Evolutionary conservation across 1,140 invertebrate genomes (phyloP), one percentile per base, ranked within the genome.

Genomic region (Lasioglossum albipes): DNA sequence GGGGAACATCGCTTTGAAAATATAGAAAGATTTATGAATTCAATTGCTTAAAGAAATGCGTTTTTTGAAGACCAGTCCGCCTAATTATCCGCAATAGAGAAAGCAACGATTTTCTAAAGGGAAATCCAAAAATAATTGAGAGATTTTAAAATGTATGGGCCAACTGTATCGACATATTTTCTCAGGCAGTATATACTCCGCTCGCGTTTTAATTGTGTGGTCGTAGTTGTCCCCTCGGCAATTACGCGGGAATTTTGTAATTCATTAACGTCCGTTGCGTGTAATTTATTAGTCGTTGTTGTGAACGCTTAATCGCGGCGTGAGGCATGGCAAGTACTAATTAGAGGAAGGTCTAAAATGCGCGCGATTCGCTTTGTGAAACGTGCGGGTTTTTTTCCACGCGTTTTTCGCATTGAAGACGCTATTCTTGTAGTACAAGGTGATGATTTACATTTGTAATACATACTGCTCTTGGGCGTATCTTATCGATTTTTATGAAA

Each of bases 231-330:
- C 36, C 36, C 9, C 36, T 18, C 7, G 9, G 18, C 6, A 71
- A 62, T 71, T 78, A 62, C 45, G 20, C 18, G 27, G 31, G 20
- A 78, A 78, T 41, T 52, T 52, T 64, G 7, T 41, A 64, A 71
- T 71, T 69, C 67, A 71, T 71, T 71, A 62, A 41, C 57, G 10
- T 22, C 4, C 2, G 59, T 6, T 5, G 16, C 41, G 67, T 13
- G 12, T 52, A 13, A 22, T 59, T 16, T 22, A 66, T 59, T 71
- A 42, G 20, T 41, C 59, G 49, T 52, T 54, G 27, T 27, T 67
- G 57, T 20, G 57, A 64, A 61, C 45, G 12, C 18, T 36, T 41
- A 64, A 78, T 49, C 27, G 7, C 22, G 62, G 7, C 57, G 27
- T 71, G 67, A 64, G 13, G 64, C 67, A 71, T 41, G 12, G 31